Base-by-base conservation (phyloP, 2,797 vertebrate genomes). In the Hydrophis major region DNA sequence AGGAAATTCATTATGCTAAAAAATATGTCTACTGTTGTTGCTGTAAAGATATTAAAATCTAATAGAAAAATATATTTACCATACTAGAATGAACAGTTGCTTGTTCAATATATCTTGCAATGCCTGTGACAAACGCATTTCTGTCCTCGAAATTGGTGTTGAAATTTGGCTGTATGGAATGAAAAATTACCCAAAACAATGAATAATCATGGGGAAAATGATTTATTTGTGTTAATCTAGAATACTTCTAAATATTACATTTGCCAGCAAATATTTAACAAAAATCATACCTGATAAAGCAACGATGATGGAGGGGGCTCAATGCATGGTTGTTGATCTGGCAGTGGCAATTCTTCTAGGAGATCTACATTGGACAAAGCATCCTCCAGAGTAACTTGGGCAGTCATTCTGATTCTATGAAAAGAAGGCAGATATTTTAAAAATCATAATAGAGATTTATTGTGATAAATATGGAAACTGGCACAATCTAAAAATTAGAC, bases 111-210 rank as follows among this genome's bases (percentile, higher is more conserved):
- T 99, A 99, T 97, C 99, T 98, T 86, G 99, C 99, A 89, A 99
- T 99, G 90, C 99, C 99, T 0, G 99, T 99, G 97, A 99, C 99
- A 94, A 99, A 99, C 0, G 99, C 99, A 97, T 99, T 99, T 92
- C 99, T 98, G 97, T 99, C 99, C 97, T 99, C 99, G 92, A 99
- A 99, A 98, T 99, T 99, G 95, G 99, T 99, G 98, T 99, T 99
- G 98, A 99, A 99, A 96, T 99, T 99, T 28, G 99, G 99, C 99
- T 99, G 96, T 13, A 95, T 93, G 92, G 92, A 88, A 89, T 22
- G 86, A 91, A 12, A 13, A 47, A 63, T 59, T 7, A 37, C 14
- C n/a, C 6, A 3, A 74, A 1, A 28, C 2, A 16, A 22, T 53
- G 18, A 78, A 78, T 50, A 91, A n/a, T 57, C 27, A 20, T 55